Base-by-base conservation (phyloP, 2,797 vertebrate species). In the Pipistrellus pipistrellus region DNA sequence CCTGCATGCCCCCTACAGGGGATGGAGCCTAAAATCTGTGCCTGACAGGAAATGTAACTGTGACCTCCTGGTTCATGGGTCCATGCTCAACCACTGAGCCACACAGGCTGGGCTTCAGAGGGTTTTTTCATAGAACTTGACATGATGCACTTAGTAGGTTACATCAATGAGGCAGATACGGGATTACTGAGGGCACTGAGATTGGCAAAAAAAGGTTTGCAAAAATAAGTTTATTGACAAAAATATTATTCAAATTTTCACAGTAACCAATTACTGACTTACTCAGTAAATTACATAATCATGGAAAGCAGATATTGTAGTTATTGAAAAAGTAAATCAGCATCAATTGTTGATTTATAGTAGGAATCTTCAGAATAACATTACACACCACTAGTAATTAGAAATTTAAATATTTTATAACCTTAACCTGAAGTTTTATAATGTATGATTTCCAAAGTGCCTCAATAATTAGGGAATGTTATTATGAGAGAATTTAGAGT, bases 311-410 rank as follows among this genome's bases (percentile, higher is more conserved):
- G 27, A 64, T 83, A 35, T 51, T 88, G 51, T 14, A 80, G 14
- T 69, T 75, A 91, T 82, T 85, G 68, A 84, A 57, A 93, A 94
- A 78, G 66, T 83, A 90, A 94, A 71, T 87, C 77, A 89, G 21
- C 17, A 77, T 69, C 11, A 76, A 38, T 69, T 90, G 11, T 41
- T 91, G 15, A 93, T 82, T 88, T 85, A 69, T 9, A 78, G 68
- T 48, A 44, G 3, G 17, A 81, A 73, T 48, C 27, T 85, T 73
- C 35, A 93, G 41, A 88, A 86, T 64, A 64, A 93, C 90, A 30
- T 83, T 82, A 86, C 57, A 51, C 10, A 73, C 10, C 8, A 30
- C 21, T 64, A 10, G 20, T 23, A 78, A 80, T 73, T 83, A 88
- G 57, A 55, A 7, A 64, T 27, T 71, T 88, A 84, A 94, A 48